These are phyloP conservation scores for Holothuria leucospilota DNA, from an alignment of 53 echinoderm and acorn worm species.

Conservation along the genomic window DNA sequence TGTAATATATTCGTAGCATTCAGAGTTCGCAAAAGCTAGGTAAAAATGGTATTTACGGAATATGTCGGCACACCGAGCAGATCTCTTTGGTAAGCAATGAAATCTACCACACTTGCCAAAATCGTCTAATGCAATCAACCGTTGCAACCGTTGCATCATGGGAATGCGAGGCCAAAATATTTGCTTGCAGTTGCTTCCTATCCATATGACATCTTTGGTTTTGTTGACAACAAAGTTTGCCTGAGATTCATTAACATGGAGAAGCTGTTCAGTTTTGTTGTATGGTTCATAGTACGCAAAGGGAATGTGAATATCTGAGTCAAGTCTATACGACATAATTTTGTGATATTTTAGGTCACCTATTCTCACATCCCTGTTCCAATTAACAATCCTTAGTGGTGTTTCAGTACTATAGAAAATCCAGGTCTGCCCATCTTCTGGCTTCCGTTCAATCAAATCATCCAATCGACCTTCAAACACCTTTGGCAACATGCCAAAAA, in stretches of 20 bases:
- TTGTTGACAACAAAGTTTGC: conserved; percentile 24
- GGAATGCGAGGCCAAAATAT: conserved; percentile 84
- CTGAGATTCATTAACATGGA: neutral
- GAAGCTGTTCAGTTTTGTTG: neutral
- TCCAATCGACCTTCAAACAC: conserved; percentile 39
- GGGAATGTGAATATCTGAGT: conserved; percentile 73
- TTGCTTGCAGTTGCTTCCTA: conserved; percentile 56
- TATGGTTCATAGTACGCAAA: conserved; percentile 62
- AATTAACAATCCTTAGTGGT: conserved; percentile 66
- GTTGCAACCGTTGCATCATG: conserved; percentile 69
- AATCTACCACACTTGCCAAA: conserved; percentile 80
- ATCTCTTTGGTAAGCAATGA: conserved; percentile 70
- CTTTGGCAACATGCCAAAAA: conserved; percentile 68
- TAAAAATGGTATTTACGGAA: conserved; percentile 72
- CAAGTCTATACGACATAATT: conserved; percentile 79
- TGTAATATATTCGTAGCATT: conserved; percentile 82
- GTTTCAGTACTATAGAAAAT: conserved; percentile 66
- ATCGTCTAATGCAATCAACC: conserved; percentile 66
- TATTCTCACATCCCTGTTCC: conserved; percentile 66
- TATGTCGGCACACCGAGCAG: conserved; percentile 63
- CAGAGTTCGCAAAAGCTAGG: conserved; percentile 76
- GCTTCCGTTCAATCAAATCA: conserved; percentile 20
- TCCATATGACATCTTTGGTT: conserved; percentile 49
- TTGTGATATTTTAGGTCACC: conserved; percentile 80
- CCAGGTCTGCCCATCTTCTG: conserved; percentile 66